Conservation (phyloP, 1,140 invertebrate genomes). For the Hycleus phaleratus region DNA sequence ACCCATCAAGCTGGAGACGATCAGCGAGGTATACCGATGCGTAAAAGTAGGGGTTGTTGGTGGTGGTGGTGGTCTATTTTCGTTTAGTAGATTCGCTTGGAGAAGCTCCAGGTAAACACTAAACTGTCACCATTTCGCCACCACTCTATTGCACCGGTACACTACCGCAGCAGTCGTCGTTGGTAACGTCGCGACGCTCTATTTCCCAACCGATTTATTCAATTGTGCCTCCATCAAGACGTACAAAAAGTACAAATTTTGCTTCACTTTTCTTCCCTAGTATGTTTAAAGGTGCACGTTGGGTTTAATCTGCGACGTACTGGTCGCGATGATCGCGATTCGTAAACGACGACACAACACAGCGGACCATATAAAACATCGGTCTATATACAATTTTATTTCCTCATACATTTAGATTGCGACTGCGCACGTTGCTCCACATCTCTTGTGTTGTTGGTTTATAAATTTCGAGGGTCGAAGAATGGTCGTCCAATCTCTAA, state of each 20-base stretch:
- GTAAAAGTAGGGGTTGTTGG: too few relatives aligned
- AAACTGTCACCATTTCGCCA: constrained; percentile 2
- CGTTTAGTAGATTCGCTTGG: background rate
- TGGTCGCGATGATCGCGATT: constrained; percentile 7
- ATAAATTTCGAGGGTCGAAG: too few relatives aligned
- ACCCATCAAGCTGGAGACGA: too few relatives aligned
- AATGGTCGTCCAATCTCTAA: too few relatives aligned
- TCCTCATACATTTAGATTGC: constrained; percentile 3
- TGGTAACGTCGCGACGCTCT: background rate
- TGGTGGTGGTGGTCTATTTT: too few relatives aligned
- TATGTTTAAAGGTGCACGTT: background rate
- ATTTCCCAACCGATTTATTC: too few relatives aligned
- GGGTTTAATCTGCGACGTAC: constrained; percentile 10
- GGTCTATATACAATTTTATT: background rate
- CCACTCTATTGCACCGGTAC: constrained; percentile 1
- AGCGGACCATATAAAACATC: constrained; percentile 9
- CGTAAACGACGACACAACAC: background rate
- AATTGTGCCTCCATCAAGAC: too few relatives aligned
- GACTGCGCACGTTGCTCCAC: constrained; percentile 3
- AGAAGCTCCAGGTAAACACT: background rate
- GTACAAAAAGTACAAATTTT: background rate
- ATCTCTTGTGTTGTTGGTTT: background rate
- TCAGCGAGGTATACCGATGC: too few relatives aligned
- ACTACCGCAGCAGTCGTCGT: background rate
- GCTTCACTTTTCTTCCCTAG: too few relatives aligned